phyloP scores from a whole-genome alignment of 2,888 invertebrate species.

The Hirtodrosophila trivittata region DNA sequence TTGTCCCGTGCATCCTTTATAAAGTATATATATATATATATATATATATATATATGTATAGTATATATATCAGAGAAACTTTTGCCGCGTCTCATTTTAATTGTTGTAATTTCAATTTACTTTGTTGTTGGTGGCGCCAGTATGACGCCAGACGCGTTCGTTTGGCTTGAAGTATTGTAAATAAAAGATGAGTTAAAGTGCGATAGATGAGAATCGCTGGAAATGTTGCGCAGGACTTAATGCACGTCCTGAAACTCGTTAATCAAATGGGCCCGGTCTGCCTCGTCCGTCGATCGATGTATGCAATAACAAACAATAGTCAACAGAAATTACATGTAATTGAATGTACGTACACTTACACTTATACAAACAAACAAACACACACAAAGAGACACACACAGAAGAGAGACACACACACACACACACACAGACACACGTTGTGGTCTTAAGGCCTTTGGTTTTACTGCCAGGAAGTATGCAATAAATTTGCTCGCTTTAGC shows the following conservation, averaged over 20 bases:
- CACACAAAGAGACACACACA: constrained; percentile 18
- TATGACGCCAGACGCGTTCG: constrained; percentile 50
- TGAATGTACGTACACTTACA: constrained; percentile 51
- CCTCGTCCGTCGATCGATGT: constrained; percentile 55
- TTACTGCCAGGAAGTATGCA: constrained; percentile 64
- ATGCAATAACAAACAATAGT: constrained; percentile 61
- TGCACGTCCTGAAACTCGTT: constrained; percentile 35
- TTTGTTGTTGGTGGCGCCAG: constrained; percentile 58
- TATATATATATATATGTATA: not conserved
- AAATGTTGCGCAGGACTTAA: constrained; percentile 49
- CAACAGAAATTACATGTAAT: constrained; percentile 67
- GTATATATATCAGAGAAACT: not conserved
- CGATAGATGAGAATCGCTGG: constrained; percentile 43
- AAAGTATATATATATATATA: constrained; percentile 4
- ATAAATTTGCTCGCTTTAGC: constrained; percentile 60
- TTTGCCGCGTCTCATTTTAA: constrained; percentile 57
- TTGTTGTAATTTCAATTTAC: constrained; percentile 64
- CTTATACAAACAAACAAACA: constrained; percentile 15
- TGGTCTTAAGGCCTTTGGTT: constrained; percentile 24
- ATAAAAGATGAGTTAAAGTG: constrained; percentile 64
- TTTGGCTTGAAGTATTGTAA: constrained; percentile 39
- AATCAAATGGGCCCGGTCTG: constrained; percentile 40
- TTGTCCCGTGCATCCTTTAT: constrained; percentile 15
- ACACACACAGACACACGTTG: constrained; percentile 16
- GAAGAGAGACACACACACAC: not conserved